phyloP scores from a whole-genome alignment of 2,797 vertebrate species.

The Amphiprion clarkii region DNA sequence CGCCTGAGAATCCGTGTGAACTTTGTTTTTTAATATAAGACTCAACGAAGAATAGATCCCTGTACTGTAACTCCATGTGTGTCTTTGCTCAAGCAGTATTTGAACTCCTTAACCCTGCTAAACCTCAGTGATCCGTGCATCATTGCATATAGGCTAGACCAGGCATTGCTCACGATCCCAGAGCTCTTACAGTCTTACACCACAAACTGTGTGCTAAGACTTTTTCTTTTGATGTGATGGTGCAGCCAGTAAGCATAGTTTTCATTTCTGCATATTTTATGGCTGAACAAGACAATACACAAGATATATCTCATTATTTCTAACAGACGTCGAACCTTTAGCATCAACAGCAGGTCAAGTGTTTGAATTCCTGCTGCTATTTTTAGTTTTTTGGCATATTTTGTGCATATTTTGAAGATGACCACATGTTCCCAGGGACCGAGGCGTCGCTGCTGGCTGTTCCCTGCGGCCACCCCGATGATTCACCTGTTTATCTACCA shows the following conservation, averaged over 20 bases:
- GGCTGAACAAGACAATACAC: background rate
- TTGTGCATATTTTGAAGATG: too few relatives aligned
- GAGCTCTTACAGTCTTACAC: too few relatives aligned
- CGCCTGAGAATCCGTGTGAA: background rate
- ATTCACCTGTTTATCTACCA: slow-evolving; percentile 44
- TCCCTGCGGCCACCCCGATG: slow-evolving; percentile 16
- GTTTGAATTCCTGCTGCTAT: background rate
- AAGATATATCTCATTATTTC: background rate
- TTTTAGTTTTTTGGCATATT: background rate
- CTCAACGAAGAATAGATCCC: too few relatives aligned
- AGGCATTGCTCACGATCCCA: background rate
- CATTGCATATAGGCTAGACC: background rate
- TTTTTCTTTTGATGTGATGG: background rate
- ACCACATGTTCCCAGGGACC: background rate
- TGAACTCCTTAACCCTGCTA: background rate
- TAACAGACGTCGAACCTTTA: background rate
- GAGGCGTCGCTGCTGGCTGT: slow-evolving; percentile 1
- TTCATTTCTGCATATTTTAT: background rate
- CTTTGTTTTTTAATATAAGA: too few relatives aligned
- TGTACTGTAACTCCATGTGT: too few relatives aligned
- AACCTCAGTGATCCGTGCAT: background rate
- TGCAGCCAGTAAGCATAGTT: too few relatives aligned
- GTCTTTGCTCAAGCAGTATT: background rate
- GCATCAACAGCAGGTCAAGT: too few relatives aligned
- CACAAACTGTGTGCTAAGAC: too few relatives aligned